These are phyloP conservation scores for Orthosia cruda DNA, from an alignment of 2,888 invertebrate genomes.

Conservation along the genomic window DNA sequence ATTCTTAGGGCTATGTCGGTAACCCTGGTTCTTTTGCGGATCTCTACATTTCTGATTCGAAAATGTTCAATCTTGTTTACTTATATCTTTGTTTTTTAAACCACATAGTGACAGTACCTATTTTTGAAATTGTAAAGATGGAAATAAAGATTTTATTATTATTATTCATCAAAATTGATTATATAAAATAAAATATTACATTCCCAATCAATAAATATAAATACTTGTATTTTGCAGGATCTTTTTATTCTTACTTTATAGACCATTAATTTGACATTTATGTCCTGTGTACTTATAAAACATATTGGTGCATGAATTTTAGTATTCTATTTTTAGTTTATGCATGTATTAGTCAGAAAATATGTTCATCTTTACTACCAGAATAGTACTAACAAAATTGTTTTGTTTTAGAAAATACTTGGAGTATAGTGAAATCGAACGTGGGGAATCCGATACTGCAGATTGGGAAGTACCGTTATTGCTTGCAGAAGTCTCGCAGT, in stretches of 20 bases:
- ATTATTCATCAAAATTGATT: too few relatives aligned
- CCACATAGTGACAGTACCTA: too few relatives aligned
- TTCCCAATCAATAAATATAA: constrained; percentile 3
- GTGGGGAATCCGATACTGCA: constrained; percentile 71
- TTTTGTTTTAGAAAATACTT: constrained; percentile 35
- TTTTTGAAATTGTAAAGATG: too few relatives aligned
- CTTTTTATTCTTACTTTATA: not conserved
- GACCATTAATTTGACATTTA: not conserved
- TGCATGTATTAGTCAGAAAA: not conserved
- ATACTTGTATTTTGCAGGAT: not conserved
- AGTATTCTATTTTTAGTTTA: not conserved
- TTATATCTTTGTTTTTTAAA: too few relatives aligned
- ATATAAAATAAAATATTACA: too few relatives aligned
- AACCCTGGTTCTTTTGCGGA: too few relatives aligned
- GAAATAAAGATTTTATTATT: too few relatives aligned
- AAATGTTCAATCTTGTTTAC: too few relatives aligned
- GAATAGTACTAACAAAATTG: not conserved
- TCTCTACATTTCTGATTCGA: too few relatives aligned
- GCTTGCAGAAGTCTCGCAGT: constrained; percentile 55
- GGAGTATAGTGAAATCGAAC: constrained; percentile 57
- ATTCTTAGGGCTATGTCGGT: too few relatives aligned
- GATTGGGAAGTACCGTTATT: constrained; percentile 72
- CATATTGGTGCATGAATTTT: constrained; percentile 1
- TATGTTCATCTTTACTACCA: not conserved
- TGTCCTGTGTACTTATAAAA: not conserved